Evolutionary conservation across 2,113 vertebrate genomes (phyloP).

Genomic region (Lonchura striata): DNA sequence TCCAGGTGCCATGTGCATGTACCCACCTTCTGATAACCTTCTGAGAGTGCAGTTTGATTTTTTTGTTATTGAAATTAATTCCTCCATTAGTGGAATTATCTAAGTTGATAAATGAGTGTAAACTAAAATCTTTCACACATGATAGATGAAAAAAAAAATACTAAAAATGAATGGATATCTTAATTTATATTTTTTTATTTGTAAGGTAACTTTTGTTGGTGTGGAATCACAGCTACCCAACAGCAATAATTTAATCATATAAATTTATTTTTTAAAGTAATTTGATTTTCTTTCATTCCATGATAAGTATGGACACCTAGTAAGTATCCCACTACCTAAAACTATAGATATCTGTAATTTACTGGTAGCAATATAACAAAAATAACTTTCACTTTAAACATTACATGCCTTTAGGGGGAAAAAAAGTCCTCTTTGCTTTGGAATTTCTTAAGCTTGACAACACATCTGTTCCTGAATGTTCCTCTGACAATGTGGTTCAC

Average conservation of each 20-base stretch:
- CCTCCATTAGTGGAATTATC: background rate
- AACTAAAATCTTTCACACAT: background rate
- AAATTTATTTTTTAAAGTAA: background rate
- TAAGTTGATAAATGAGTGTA: background rate
- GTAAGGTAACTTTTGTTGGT: background rate
- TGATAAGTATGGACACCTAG: background rate
- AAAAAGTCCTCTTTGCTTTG: background rate
- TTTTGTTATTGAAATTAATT: background rate
- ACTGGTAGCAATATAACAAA: background rate
- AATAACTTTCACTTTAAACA: background rate
- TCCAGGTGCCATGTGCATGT: background rate
- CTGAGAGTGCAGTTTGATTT: background rate
- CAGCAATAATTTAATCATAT: background rate
- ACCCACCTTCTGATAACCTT: background rate
- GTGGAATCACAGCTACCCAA: background rate
- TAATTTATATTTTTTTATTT: background rate
- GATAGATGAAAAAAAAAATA: background rate
- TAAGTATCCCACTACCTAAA: background rate
- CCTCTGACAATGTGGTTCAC: background rate
- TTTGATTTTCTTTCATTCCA: background rate
- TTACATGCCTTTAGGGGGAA: background rate
- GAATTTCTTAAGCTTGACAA: background rate
- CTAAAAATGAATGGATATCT: background rate
- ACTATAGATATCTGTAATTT: background rate
- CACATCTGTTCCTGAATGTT: background rate